Conservation (phyloP, 2,113 vertebrate species). For the Aphelocoma coerulescens region DNA sequence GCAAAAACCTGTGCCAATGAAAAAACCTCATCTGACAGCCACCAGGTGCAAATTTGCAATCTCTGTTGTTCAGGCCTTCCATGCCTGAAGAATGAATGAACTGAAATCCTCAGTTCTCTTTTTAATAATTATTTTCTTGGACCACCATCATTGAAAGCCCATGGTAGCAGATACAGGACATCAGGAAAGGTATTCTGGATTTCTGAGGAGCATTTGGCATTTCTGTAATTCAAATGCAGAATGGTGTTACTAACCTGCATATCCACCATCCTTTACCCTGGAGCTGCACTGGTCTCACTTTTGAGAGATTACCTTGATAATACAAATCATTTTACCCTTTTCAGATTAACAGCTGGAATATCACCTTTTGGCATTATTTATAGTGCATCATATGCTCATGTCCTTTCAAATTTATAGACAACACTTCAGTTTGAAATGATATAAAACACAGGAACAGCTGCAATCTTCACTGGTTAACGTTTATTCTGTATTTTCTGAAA, state of each 20-base stretch:
- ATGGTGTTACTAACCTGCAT: neutral
- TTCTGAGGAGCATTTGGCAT: neutral
- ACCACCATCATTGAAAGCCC: neutral
- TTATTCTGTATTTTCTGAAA: slow-evolving; percentile 79
- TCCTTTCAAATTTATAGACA: neutral
- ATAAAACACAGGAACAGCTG: slow-evolving; percentile 44
- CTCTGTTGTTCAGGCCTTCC: too few species aligned
- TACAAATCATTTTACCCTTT: neutral
- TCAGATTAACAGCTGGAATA: neutral
- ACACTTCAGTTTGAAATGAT: neutral
- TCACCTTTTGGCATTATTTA: neutral
- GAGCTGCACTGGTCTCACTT: neutral
- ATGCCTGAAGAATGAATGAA: neutral
- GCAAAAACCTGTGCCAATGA: neutral
- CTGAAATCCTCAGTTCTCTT: neutral
- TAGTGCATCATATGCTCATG: neutral
- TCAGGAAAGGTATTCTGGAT: neutral
- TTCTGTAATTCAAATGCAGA: neutral
- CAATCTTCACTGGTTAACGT: slow-evolving; percentile 76
- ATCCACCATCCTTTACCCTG: neutral
- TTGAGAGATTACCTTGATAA: neutral
- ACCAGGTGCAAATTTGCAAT: neutral
- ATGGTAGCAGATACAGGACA: neutral
- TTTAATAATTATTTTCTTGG: neutral
- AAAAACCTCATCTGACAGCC: neutral